Base-by-base conservation (phyloP, 2,888 invertebrate genomes). In the Lasioglossum marginatum region DNA sequence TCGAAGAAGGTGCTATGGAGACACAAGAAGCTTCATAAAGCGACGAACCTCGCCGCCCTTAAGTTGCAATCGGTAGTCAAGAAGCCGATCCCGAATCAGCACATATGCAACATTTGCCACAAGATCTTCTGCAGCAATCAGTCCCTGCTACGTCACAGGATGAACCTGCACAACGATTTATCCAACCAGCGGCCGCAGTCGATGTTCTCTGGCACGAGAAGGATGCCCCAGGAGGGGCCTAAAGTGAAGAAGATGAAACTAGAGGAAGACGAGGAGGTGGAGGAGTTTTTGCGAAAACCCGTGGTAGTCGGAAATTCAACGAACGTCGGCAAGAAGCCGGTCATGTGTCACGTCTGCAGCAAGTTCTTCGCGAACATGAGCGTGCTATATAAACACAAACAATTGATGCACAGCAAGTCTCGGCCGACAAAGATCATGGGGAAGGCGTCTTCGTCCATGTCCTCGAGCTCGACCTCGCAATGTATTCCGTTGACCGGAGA, bases 331-430 rank as follows among this genome's bases (percentile, higher is more conserved):
- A 93, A 91, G 57, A 93, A 95, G 88, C 89, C 94, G 4, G 89
- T 95, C 63, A 96, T 96, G 77, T 97, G 97, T 91, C 96, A 96
- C 12, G 96, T 97, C 5, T 97, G 97, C 92, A 96, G 96, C 72
- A 96, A 96, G 89, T 96, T 96, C 79, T 97, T 97, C 91, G 96
- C 97, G 3, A 96, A 96, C 60, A 96, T 96, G 92, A 97, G 97
- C 10, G 96, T 97, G 0, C 94, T 97, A 43, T 96, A 96, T 57
- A 96, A 96, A 72, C 97, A 97, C 91, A 96, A 97, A 94, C 96
- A 96, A 91, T 96, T 89, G 5, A 90, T 96, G 88, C 96, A 97
- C 89, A 94, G 94, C 89, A 94, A 94, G 63, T 92, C 96, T 34
- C 95, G 95, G 5, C 95, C 95, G 82, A 79, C 63, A 14, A 92